Percentiles rank a stretch among this genome's conserved stretches.
phyloP scores from a whole-genome alignment of 2,888 invertebrate genomes.

The Acleris holmiana region DNA sequence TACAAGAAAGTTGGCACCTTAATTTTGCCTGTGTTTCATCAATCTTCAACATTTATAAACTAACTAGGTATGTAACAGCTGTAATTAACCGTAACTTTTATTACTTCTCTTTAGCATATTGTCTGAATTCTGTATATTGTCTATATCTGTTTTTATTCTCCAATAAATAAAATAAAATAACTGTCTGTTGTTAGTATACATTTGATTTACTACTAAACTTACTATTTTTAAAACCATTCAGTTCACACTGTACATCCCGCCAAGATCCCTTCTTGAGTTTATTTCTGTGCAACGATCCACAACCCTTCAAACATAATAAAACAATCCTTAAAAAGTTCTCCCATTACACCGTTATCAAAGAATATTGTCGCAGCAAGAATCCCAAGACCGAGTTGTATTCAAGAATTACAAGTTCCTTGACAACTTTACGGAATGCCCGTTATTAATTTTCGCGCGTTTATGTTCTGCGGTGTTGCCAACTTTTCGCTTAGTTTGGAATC shows the following conservation, averaged over 20 bases:
- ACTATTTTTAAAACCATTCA: too few relatives aligned
- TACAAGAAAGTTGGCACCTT: too few relatives aligned
- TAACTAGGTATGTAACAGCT: too few relatives aligned
- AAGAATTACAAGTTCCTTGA: conserved; percentile 38
- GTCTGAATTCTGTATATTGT: too few relatives aligned
- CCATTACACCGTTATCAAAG: background rate
- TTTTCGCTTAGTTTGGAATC: conserved; percentile 4
- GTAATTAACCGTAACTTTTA: too few relatives aligned
- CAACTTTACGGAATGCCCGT: conserved; percentile 35
- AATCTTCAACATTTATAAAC: too few relatives aligned
- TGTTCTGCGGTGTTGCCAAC: conserved; percentile 6
- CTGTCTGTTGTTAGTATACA: too few relatives aligned
- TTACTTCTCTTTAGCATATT: too few relatives aligned
- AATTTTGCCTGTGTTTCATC: too few relatives aligned
- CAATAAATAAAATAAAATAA: too few relatives aligned
- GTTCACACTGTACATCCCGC: background rate
- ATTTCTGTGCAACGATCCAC: background rate
- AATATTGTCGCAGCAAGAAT: conserved; percentile 3
- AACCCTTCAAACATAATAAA: background rate
- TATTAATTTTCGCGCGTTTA: conserved; percentile 34
- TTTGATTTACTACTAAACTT: too few relatives aligned
- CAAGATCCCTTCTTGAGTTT: background rate
- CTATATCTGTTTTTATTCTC: too few relatives aligned
- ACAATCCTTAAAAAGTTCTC: conserved; percentile 1
- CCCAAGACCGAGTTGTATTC: conserved; percentile 7